phyloP scores from a whole-genome alignment of 2,888 invertebrate species.

The Ophion obscuratus region DNA sequence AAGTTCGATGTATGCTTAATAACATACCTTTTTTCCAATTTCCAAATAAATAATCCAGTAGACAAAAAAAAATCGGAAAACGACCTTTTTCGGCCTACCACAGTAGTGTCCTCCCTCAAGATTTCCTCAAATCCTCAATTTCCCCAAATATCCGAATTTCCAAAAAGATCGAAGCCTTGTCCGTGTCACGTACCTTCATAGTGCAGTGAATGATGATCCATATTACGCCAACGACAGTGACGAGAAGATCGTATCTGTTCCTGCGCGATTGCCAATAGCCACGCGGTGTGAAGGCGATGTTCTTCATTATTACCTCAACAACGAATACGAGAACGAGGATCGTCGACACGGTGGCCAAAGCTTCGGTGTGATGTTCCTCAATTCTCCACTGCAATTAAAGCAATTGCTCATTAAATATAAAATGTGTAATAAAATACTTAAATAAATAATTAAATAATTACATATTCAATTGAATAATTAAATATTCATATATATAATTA shows the following conservation, averaged over 20 bases:
- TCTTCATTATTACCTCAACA: constrained; percentile 98
- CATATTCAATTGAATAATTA: too few relatives aligned
- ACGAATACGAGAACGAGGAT: constrained; percentile 96
- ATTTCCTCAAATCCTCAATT: neutral
- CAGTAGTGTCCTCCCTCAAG: too few relatives aligned
- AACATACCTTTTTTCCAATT: too few relatives aligned
- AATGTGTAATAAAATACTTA: neutral
- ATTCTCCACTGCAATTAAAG: constrained; percentile 90
- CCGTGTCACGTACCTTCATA: constrained; percentile 88
- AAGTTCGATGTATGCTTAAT: too few relatives aligned
- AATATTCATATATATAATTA: too few relatives aligned
- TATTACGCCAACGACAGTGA: constrained; percentile 97
- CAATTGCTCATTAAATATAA: neutral
- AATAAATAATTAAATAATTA: neutral
- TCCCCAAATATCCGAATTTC: neutral
- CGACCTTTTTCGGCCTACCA: too few relatives aligned
- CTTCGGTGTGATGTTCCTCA: constrained; percentile 91
- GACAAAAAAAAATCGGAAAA: too few relatives aligned
- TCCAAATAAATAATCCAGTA: too few relatives aligned
- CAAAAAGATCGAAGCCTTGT: neutral
- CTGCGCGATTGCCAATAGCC: constrained; percentile 99
- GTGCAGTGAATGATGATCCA: constrained; percentile 98
- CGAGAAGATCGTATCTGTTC: constrained; percentile 98
- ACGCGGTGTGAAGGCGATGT: constrained; percentile 98
- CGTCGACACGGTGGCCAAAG: constrained; percentile 94